These are phyloP conservation scores for Flexamia atlantica DNA, from an alignment of 2,888 invertebrate genomes.

Conservation along the genomic window DNA sequence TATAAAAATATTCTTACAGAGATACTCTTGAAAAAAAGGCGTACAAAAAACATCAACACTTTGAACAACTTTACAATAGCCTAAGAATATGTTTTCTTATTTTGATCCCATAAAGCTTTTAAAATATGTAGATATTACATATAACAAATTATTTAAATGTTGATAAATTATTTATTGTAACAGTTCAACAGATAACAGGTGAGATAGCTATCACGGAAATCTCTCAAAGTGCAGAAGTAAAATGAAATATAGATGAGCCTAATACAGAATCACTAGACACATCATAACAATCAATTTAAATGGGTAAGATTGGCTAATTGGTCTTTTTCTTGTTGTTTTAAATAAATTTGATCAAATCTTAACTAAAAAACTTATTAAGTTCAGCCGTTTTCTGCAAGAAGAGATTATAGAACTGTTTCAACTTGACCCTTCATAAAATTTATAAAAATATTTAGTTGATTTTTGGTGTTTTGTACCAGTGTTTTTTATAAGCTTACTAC, in stretches of 20 bases:
- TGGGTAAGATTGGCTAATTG: not conserved
- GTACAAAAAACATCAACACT: constrained; percentile 54
- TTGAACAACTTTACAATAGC: constrained; percentile 59
- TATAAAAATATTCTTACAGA: constrained; percentile 59
- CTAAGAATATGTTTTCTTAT: constrained; percentile 58
- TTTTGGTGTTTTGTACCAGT: too few relatives aligned
- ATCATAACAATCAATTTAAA: not conserved
- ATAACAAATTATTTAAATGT: constrained; percentile 46
- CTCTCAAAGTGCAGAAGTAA: not conserved
- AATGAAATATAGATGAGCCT: not conserved
- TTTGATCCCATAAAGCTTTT: constrained; percentile 56
- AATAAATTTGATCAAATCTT: too few relatives aligned
- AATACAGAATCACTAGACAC: not conserved
- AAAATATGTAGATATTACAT: constrained; percentile 57
- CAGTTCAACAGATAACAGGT: constrained; percentile 41
- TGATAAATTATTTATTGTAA: constrained; percentile 49
- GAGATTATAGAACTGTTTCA: too few relatives aligned
- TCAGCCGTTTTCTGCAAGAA: too few relatives aligned
- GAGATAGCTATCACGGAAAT: not conserved
- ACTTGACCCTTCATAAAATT: too few relatives aligned
- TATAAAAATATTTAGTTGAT: too few relatives aligned
- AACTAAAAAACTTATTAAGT: too few relatives aligned
- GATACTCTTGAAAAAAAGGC: constrained; percentile 57
- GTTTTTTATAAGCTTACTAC: too few relatives aligned
- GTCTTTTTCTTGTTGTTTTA: too few relatives aligned